These are phyloP conservation scores for Lysandra coridon DNA, from an alignment of 2,888 invertebrate genomes.

Conservation along the genomic window DNA sequence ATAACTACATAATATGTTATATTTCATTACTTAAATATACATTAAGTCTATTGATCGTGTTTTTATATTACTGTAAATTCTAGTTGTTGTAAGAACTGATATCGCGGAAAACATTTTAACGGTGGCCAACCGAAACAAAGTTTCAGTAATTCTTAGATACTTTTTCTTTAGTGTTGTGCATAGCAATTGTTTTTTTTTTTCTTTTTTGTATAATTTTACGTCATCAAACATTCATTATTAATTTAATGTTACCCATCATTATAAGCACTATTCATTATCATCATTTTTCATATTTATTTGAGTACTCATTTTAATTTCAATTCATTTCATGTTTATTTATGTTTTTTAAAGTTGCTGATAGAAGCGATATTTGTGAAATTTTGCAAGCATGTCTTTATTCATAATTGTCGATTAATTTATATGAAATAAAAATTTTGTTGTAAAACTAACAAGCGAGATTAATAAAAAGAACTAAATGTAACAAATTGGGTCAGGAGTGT, in stretches of 20 bases:
- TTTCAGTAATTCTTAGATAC: constrained; percentile 41
- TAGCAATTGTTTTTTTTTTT: background rate
- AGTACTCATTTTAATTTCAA: background rate
- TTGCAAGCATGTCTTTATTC: background rate
- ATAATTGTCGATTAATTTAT: background rate
- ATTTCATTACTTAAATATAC: constrained; percentile 47
- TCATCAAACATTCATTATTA: background rate
- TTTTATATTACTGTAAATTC: constrained; percentile 44
- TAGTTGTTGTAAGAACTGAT: constrained; percentile 35
- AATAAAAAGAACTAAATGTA: constrained; percentile 27
- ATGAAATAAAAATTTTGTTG: background rate
- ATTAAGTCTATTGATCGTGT: constrained; percentile 43
- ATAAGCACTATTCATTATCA: background rate
- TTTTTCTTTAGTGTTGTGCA: constrained; percentile 37
- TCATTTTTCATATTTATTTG: background rate
- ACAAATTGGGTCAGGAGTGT: constrained; percentile 35
- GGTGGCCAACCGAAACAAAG: constrained; percentile 46
- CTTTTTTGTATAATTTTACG: background rate
- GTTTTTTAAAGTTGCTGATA: background rate
- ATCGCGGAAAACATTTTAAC: constrained; percentile 32
- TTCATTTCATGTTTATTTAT: background rate
- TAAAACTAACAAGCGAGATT: background rate
- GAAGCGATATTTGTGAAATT: background rate
- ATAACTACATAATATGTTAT: constrained; percentile 42
- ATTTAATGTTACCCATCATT: constrained; percentile 3